Evolutionary conservation across 1,140 invertebrate species (phyloP).

Genomic region (Prorops nasuta): DNA sequence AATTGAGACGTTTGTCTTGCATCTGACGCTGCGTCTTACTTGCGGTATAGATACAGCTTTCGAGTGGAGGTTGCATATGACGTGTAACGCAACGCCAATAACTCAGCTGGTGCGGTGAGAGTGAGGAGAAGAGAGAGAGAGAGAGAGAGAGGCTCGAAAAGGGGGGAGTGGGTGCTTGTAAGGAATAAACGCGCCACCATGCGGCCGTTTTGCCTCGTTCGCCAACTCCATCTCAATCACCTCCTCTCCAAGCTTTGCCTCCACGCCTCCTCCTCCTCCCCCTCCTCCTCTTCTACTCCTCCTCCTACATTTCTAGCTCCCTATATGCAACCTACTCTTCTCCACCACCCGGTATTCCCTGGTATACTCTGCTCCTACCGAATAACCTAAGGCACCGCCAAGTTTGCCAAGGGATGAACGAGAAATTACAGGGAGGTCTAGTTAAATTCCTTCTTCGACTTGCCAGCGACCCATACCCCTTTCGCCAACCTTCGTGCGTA

Average conservation of each 20-base stretch:
- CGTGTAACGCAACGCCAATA: constrained; percentile 38
- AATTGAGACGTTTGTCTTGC: constrained; percentile 34
- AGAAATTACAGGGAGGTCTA: constrained; percentile 38
- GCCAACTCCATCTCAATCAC: constrained; percentile 1
- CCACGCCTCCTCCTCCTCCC: constrained; percentile 6
- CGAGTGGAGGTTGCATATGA: constrained; percentile 33
- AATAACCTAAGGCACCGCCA: constrained; percentile 31
- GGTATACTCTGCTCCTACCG: constrained; percentile 10
- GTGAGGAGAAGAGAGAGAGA: too few relatives aligned
- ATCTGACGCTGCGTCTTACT: constrained; percentile 35
- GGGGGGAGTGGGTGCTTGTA: too few relatives aligned
- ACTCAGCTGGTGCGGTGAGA: constrained; percentile 29
- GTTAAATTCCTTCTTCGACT: constrained; percentile 33
- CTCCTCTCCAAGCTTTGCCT: constrained; percentile 8
- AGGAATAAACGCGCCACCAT: constrained; percentile 1
- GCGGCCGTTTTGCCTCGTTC: background rate
- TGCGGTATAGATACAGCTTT: too few relatives aligned
- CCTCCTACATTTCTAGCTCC: background rate
- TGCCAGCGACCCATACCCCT: background rate
- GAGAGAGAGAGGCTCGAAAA: constrained; percentile 5
- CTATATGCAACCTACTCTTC: too few relatives aligned
- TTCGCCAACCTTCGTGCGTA: constrained; percentile 6
- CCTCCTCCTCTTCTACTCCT: background rate
- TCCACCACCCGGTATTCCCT: background rate
- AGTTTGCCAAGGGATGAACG: constrained; percentile 33